Evolutionary conservation across 2,797 vertebrate species (phyloP).

Genomic region (Heterohyrax brucei): DNA sequence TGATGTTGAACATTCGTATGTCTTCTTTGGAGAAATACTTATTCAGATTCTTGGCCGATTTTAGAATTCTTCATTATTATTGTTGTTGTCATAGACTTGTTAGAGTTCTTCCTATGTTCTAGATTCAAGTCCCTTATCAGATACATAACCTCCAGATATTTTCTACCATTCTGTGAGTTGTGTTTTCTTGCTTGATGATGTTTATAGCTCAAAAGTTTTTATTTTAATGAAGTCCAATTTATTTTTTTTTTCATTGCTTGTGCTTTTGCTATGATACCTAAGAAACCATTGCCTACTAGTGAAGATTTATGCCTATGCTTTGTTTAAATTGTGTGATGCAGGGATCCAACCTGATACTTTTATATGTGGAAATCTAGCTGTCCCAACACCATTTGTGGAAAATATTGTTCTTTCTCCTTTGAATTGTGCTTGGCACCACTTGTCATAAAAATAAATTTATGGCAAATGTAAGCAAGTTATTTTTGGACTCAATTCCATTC

Average conservation of each 20-base stretch:
- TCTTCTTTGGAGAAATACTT: too few relatives aligned
- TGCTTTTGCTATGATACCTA: constrained; percentile 2
- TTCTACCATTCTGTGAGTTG: too few relatives aligned
- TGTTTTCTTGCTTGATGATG: too few relatives aligned
- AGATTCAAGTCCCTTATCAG: too few relatives aligned
- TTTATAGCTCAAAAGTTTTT: too few relatives aligned
- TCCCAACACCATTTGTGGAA: constrained; percentile 26
- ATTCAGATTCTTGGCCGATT: too few relatives aligned
- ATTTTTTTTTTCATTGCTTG: not conserved
- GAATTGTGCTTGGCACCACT: constrained; percentile 7
- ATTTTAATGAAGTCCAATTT: too few relatives aligned
- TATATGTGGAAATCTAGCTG: not conserved
- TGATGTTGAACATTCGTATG: too few relatives aligned
- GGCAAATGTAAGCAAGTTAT: not conserved
- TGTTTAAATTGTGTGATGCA: not conserved
- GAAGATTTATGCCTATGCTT: not conserved
- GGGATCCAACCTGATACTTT: constrained; percentile 9
- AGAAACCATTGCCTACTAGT: not conserved
- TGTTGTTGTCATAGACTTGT: too few relatives aligned
- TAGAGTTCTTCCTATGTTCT: too few relatives aligned
- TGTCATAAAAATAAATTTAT: constrained; percentile 8
- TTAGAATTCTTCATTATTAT: too few relatives aligned
- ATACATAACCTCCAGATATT: too few relatives aligned
- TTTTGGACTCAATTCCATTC: constrained; percentile 16
- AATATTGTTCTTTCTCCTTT: not conserved